Conservation (phyloP, 2,888 invertebrate genomes). For the Lycocerus yunnanus region DNA sequence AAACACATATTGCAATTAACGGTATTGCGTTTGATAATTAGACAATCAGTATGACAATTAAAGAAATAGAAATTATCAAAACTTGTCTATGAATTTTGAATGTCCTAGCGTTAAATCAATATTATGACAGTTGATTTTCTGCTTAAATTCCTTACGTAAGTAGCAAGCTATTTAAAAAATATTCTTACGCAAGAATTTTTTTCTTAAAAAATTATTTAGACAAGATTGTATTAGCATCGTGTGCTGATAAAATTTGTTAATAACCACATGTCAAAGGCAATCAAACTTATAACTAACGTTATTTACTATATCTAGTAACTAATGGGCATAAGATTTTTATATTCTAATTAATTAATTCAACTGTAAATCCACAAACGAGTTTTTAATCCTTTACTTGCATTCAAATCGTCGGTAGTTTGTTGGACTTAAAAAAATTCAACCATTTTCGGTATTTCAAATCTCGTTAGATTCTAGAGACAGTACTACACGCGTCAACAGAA, state of each 20-base stretch:
- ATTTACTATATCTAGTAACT: slow-evolving; percentile 1
- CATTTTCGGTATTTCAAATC: background rate
- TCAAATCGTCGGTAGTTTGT: background rate
- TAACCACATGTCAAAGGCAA: background rate
- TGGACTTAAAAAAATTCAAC: background rate
- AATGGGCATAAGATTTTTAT: background rate
- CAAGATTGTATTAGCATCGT: background rate
- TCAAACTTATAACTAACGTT: background rate
- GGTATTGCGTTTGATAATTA: too few relatives aligned
- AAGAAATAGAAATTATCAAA: too few relatives aligned
- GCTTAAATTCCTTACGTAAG: background rate
- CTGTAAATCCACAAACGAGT: slow-evolving; percentile 1
- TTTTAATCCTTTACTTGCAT: background rate
- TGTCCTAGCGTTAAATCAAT: background rate
- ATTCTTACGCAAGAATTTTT: background rate
- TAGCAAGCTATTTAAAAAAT: background rate
- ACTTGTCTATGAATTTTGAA: too few relatives aligned
- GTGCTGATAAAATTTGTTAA: background rate
- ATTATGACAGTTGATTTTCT: background rate
- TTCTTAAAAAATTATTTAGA: background rate
- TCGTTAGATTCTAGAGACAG: background rate
- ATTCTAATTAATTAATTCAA: slow-evolving; percentile 3
- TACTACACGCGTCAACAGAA: background rate
- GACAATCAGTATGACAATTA: too few relatives aligned
- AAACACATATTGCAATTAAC: too few relatives aligned